Conservation (phyloP, 2,113 vertebrate species). For the Acanthisitta chloris region DNA sequence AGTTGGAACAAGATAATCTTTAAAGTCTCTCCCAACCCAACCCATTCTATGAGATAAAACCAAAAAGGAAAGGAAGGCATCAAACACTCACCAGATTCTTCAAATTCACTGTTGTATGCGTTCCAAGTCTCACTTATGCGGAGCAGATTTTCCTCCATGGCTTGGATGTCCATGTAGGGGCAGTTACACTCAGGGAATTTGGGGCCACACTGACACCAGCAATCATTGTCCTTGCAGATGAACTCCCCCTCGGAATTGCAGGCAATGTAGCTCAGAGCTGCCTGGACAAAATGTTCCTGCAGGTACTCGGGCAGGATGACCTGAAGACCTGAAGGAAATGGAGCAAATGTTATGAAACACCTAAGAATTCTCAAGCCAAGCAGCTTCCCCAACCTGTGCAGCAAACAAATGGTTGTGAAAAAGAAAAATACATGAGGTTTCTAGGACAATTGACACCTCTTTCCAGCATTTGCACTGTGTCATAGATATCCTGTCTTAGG, state of each 20-base stretch:
- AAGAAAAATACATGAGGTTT: neutral
- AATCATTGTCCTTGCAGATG: slow-evolving; percentile 92
- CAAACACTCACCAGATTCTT: slow-evolving; percentile 86
- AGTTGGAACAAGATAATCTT: neutral
- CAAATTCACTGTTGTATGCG: slow-evolving; percentile 89
- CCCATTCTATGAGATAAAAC: neutral
- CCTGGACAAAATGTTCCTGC: slow-evolving; percentile 90
- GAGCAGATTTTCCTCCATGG: slow-evolving; percentile 93
- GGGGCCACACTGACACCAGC: slow-evolving; percentile 92
- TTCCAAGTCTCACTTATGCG: slow-evolving; percentile 91
- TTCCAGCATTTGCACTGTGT: neutral
- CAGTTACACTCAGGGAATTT: slow-evolving; percentile 96
- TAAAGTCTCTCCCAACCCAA: neutral
- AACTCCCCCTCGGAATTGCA: slow-evolving; percentile 96
- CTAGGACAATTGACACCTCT: neutral
- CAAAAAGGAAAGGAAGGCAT: neutral
- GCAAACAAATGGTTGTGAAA: neutral
- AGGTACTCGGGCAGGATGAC: slow-evolving; percentile 93
- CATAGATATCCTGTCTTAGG: neutral
- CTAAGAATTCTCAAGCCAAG: neutral
- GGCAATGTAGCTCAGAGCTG: slow-evolving; percentile 93
- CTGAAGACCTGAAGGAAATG: slow-evolving; percentile 83
- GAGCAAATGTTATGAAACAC: neutral
- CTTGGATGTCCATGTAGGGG: slow-evolving; percentile 95
- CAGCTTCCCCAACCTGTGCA: fast-evolving